Conservation (phyloP, 2,113 vertebrate genomes). For the Puntigrus tetrazona region DNA sequence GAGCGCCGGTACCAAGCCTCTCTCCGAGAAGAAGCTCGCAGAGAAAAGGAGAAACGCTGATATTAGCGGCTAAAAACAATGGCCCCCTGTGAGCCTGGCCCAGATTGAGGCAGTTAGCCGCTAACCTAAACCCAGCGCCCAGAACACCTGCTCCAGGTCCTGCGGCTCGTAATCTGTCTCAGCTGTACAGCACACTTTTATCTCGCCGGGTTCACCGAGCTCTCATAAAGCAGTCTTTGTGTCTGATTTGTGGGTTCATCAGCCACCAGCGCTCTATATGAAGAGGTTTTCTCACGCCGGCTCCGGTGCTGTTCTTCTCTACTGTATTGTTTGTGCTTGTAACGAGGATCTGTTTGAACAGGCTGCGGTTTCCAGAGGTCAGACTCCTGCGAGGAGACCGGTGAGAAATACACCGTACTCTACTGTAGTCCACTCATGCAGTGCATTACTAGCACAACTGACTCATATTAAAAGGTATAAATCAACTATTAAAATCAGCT, state of each 20-base stretch:
- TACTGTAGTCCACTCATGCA: no score
- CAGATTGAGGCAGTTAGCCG: constrained; percentile 36
- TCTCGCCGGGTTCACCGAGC: constrained; percentile 44
- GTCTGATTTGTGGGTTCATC: constrained; percentile 27
- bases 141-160: constrained; percentile 60
- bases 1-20: neutral
- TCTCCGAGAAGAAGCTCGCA: neutral
- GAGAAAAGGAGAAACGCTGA: neutral
- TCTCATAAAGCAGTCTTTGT: constrained; percentile 56
- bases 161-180: constrained; percentile 52
- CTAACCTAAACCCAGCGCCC: constrained; percentile 23
- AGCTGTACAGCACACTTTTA: constrained; percentile 52
- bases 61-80: constrained; percentile 18
- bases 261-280: neutral
- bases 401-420: neutral
- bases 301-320: constrained; percentile 33
- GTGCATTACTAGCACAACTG: neutral
- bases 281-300: constrained; percentile 22
- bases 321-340: constrained; percentile 54
- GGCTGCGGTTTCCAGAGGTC: constrained; percentile 51
- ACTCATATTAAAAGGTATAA: neutral
- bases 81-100: constrained; percentile 17
- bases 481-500: neutral
- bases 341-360: constrained; percentile 56
- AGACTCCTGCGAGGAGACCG: constrained; percentile 18